Percentiles rank a stretch among this genome's conserved stretches.
phyloP scores from a whole-genome alignment of 2,888 invertebrate genomes.

The Apodemia hepburni region DNA sequence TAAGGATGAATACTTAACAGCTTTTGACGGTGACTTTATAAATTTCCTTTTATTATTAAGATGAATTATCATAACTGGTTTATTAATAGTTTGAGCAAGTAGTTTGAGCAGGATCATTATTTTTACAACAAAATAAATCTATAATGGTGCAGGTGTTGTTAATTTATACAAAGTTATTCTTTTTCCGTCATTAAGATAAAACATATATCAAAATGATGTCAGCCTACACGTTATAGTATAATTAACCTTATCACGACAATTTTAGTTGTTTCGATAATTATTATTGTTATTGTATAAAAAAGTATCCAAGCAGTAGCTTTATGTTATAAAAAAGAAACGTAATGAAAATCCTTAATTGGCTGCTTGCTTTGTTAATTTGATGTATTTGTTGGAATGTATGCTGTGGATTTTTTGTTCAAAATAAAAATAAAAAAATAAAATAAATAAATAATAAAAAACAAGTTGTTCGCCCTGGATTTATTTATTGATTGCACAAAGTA shows the following conservation, averaged over 20 bases:
- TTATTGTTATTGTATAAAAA: not conserved
- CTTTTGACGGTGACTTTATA: constrained; percentile 3
- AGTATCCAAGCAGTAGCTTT: no score
- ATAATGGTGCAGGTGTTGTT: constrained; percentile 53
- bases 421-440: no score
- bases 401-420: no score
- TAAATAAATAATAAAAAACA: no score
- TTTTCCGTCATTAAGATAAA: constrained; percentile 21
- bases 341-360: no score
- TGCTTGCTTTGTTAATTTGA: no score
- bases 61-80: constrained; percentile 5
- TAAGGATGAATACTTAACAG: not conserved
- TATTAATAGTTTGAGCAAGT: constrained; percentile 8
- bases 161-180: constrained; percentile 54
- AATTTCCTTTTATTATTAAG: constrained; percentile 4
- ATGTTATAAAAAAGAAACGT: no score
- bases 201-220: constrained; percentile 26
- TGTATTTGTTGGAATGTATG: no score
- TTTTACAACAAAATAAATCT: constrained; percentile 42
- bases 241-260: constrained; percentile 25
- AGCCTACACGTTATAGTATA: constrained; percentile 23
- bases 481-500: no score
- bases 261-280: constrained; percentile 13
- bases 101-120: constrained; percentile 9
- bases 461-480: no score